Base-by-base conservation (phyloP, 2,797 vertebrate species). In the Syndactyla subalaris region DNA sequence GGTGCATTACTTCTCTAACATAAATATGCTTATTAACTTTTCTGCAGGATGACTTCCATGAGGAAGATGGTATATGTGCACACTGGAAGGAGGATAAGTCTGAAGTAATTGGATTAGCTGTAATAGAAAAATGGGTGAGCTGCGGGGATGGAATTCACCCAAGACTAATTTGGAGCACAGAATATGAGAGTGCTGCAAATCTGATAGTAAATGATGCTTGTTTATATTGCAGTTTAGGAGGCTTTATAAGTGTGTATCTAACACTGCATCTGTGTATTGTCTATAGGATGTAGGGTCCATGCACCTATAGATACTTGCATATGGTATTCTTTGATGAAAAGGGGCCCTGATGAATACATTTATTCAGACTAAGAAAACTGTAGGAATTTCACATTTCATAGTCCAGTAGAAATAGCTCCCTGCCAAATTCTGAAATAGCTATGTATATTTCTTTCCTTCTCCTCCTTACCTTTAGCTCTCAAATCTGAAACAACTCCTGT, bases 41-140 rank as follows among this genome's bases (percentile, higher is more conserved):
- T 88, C 63, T 85, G 14, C 74, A 82, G 63, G 38, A 70, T 67
- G 38, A 49, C 71, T 91, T 90, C 32, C 55, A 78, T 62, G 75
- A 80, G 34, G 68, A 82, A 91, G 72, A 78, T 65, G 70, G 78
- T 88, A 86, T 67, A 82, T 63, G 20, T 84, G 39, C 66, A 88
- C 48, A 76, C 32, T 86, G 45, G 32, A 73, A 84, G 55, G 54
- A 94, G 92, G 88, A 94, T 84, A 92, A 86, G 65, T 30, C 89
- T 88, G 70, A 93, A 71, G 71, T 89, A 93, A 94, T 52, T 94
- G 74, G 62, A 82, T 97, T 95, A 93, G 70, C 73, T 91, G 52
- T 94, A 93, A 93, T 85, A 87, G 93, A 93, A 96, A 96, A 96
- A 95, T 96, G 92, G 34, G 34, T 61, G 80, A 95, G 71, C 88